A percentile compares a stretch with the other conserved stretches of the same genome.
phyloP scores from a whole-genome alignment of 2,888 invertebrate genomes.

The Helicoverpa assulta region DNA sequence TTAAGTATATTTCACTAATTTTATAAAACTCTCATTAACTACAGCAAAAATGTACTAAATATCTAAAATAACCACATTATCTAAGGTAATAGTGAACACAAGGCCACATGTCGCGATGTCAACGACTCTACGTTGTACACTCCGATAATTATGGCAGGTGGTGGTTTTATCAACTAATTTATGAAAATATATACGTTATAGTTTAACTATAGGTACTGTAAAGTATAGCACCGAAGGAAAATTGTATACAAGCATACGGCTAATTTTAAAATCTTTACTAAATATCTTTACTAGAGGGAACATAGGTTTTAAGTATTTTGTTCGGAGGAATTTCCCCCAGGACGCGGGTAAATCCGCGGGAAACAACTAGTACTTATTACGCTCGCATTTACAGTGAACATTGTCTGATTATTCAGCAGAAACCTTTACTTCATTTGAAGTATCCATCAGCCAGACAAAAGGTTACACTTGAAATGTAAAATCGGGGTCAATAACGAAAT shows the following conservation, averaged over 20 bases:
- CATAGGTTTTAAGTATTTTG: too few relatives aligned
- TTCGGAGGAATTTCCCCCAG: not conserved
- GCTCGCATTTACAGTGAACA: not conserved
- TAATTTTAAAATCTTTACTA: too few relatives aligned
- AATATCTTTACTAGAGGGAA: too few relatives aligned
- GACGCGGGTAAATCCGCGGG: too few relatives aligned
- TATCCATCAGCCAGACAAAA: not conserved
- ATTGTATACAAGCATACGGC: not conserved
- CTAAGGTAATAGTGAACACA: slow-evolving; percentile 15
- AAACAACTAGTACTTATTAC: not conserved
- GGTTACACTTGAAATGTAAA: not conserved
- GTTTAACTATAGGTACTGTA: not conserved
- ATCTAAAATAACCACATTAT: slow-evolving; percentile 1
- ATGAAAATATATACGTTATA: slow-evolving; percentile 36
- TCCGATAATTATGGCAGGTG: slow-evolving; percentile 48
- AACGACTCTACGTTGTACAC: slow-evolving; percentile 51
- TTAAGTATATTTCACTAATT: too few relatives aligned
- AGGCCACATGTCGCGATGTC: slow-evolving; percentile 44
- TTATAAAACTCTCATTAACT: too few relatives aligned
- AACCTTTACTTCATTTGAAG: not conserved
- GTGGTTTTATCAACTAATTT: slow-evolving; percentile 54
- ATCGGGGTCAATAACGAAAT: not conserved
- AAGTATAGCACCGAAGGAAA: not conserved
- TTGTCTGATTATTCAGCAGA: not conserved
- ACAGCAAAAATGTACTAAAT: not conserved